Evolutionary conservation across 2,797 vertebrate genomes (phyloP).

Genomic region (Cyprinella venusta): DNA sequence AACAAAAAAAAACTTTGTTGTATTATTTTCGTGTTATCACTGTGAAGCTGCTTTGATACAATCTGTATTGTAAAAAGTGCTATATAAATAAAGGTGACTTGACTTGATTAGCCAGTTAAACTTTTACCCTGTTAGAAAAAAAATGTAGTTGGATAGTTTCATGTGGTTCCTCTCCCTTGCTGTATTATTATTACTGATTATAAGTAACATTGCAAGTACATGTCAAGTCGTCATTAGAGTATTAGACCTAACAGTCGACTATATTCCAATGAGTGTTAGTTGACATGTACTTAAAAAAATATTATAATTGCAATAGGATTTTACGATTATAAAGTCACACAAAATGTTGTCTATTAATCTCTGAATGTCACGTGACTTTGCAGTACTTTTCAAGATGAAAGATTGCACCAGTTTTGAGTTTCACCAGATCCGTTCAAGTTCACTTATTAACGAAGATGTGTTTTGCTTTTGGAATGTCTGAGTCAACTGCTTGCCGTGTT

Average conservation of each 20-base stretch:
- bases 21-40: too few species aligned
- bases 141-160: too few species aligned
- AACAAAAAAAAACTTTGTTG: too few species aligned
- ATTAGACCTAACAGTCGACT: not conserved
- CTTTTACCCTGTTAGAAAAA: too few species aligned
- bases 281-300: too few species aligned
- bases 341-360: not conserved
- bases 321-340: not conserved
- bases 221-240: too few species aligned
- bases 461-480: not conserved
- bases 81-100: too few species aligned
- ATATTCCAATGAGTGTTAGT: not conserved
- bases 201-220: too few species aligned
- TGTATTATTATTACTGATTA: not conserved
- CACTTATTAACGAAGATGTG: slow-evolving; percentile 15
- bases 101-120: too few species aligned
- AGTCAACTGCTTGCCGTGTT: not conserved
- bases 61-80: too few species aligned
- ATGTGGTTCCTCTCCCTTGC: too few species aligned
- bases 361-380: not conserved
- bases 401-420: not conserved
- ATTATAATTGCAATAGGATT: not conserved
- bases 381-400: not conserved
- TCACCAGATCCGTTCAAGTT: slow-evolving; percentile 20
- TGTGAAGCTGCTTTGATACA: too few species aligned